phyloP scores from a whole-genome alignment of 92 coral and sea anemone species.

The Phenganax subtilis region DNA sequence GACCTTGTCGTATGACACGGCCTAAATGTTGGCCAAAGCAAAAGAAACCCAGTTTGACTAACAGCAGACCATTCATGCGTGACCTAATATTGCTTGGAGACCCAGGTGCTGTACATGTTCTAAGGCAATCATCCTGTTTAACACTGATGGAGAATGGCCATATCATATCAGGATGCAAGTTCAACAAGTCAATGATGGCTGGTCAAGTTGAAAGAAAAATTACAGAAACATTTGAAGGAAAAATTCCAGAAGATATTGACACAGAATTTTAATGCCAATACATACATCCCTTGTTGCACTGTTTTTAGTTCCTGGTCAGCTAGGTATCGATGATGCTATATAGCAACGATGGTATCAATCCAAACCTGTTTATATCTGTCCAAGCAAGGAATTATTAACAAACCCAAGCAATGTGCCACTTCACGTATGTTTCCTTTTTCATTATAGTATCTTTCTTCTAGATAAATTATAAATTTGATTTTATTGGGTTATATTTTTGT shows the following conservation, averaged over 20 bases:
- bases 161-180: slow-evolving; percentile 50
- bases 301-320: slow-evolving; percentile 49
- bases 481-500: too few relatives aligned
- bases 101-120: slow-evolving; percentile 35
- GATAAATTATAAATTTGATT: too few relatives aligned
- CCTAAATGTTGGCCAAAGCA: neutral
- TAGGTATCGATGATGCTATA: slow-evolving; percentile 39
- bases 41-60: neutral
- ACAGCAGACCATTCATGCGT: slow-evolving; percentile 45
- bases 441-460: too few relatives aligned
- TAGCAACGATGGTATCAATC: slow-evolving; percentile 41
- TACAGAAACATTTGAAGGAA: slow-evolving; percentile 50
- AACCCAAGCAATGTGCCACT: too few relatives aligned
- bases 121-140: slow-evolving; percentile 37
- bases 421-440: too few relatives aligned
- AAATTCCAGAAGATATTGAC: slow-evolving; percentile 41
- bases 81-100: slow-evolving; percentile 44
- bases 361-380: slow-evolving; percentile 50
- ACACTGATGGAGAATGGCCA: slow-evolving; percentile 51
- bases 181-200: slow-evolving; percentile 49
- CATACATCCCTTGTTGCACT: slow-evolving; percentile 47
- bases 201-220: slow-evolving; percentile 50
- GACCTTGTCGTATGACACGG: neutral
- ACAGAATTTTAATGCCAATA: slow-evolving; percentile 38
- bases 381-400: slow-evolving; percentile 11